Evolutionary conservation across 2,797 vertebrate genomes (phyloP), one percentile per base, ranked within the genome.

Genomic region (Catamblyrhynchus diadema): DNA sequence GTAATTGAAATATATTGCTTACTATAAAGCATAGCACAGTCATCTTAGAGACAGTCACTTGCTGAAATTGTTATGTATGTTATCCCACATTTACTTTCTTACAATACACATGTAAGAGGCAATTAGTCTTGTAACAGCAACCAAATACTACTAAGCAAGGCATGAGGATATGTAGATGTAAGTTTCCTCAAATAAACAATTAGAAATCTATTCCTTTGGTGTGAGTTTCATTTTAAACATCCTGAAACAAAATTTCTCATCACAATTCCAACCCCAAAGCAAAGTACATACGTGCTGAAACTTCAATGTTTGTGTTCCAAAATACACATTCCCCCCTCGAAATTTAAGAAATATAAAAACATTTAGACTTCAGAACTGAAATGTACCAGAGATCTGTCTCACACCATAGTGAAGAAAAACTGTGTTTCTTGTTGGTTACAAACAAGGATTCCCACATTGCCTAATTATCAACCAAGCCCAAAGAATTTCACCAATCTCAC

Each of bases 291-390:
- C 2, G 9, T n/a, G 35, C 42, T n/a, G 45, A 81, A 79, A 74
- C 45, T 6, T 80, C 12, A 8, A 2, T 2, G 0, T 80, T 51
- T 48, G 5, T 42, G 6, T 12, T 65, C 47, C n/a, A 86, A 56
- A 48, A 47, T 6, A 47, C 10, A 35, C 14, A 39, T 1, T 3
- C 1, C 0, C 1, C 14, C 21, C 32, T 51, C 9, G 37, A 66
- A 77, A 72, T 54, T 66, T 71, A 22, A 77, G 47, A 62, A 77
- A 66, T 20, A 48, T 2, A 45, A 57, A 18, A 51, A 56, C 27
- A 66, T 33, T 33, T 30, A 81, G 32, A 64, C 9, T 87, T 75
- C 20, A 48, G 18, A 88, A 67, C 9, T 37, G 57, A 74, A 72
- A 69, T 0, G 1, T 10, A 33, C n/a, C 24, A 66, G 35, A 12